Evolutionary conservation across 2,113 vertebrate species (phyloP).

Genomic region (Sialia sialis): DNA sequence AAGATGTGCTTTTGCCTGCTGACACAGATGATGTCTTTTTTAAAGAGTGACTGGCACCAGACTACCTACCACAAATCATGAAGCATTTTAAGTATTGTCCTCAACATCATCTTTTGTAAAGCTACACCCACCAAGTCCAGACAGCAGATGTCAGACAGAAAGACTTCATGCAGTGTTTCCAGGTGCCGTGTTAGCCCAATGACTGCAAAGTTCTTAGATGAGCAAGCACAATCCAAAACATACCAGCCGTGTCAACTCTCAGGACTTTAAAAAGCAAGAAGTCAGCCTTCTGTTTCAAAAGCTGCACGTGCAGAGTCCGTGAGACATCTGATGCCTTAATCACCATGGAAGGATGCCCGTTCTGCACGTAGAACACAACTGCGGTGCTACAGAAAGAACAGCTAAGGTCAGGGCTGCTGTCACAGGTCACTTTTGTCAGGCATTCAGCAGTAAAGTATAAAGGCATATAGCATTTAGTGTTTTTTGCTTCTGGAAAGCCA

Average conservation of each 20-base stretch:
- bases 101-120: not conserved
- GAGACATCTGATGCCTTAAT: slow-evolving; percentile 76
- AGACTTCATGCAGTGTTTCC: not conserved
- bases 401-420: not conserved
- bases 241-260: slow-evolving; percentile 85
- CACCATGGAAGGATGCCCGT: slow-evolving; percentile 64
- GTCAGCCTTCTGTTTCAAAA: slow-evolving; percentile 82
- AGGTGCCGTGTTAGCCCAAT: not conserved
- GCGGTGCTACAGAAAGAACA: slow-evolving; percentile 75
- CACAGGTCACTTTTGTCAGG: not conserved
- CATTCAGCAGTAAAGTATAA: not conserved
- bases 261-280: slow-evolving; percentile 88
- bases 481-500: not conserved
- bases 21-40: not conserved
- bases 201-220: not conserved
- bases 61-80: not conserved
- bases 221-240: not conserved
- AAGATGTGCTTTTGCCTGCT: not conserved
- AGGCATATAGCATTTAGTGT: not conserved
- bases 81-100: not conserved
- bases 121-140: not conserved
- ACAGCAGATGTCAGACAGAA: not conserved
- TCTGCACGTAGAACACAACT: slow-evolving; percentile 80
- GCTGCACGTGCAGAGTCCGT: slow-evolving; percentile 72
- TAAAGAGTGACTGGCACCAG: not conserved